phyloP scores from a whole-genome alignment of 2,888 invertebrate genomes.

The Volucella inflata region DNA sequence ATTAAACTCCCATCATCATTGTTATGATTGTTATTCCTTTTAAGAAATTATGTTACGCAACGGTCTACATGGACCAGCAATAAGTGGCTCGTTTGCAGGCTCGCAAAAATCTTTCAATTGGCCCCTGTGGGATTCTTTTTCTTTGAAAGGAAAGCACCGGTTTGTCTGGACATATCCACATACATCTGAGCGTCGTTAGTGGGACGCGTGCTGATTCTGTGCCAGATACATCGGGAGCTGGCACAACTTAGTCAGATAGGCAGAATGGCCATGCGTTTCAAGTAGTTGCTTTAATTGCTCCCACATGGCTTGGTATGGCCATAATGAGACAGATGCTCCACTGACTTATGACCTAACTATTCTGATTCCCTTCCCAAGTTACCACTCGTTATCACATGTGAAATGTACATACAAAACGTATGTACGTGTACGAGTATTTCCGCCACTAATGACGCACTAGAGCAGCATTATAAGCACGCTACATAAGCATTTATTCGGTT shows the following conservation, averaged over 20 bases:
- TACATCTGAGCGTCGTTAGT: conserved; percentile 43
- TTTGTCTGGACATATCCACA: conserved; percentile 3
- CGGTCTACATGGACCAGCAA: conserved; percentile 19
- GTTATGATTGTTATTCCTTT: conserved; percentile 30
- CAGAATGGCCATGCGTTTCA: conserved; percentile 30
- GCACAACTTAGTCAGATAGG: neutral
- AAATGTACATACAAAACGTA: conserved; percentile 20
- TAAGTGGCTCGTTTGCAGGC: conserved; percentile 12
- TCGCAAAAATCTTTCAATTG: conserved; percentile 52
- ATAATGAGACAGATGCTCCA: conserved; percentile 52
- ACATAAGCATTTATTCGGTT: conserved; percentile 35
- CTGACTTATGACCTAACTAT: conserved; percentile 49
- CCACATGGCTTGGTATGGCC: conserved; percentile 45
- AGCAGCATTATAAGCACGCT: conserved; percentile 57
- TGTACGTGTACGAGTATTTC: neutral
- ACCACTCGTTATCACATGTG: conserved; percentile 33
- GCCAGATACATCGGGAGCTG: conserved; percentile 21
- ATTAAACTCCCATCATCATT: conserved; percentile 36
- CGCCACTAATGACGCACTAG: conserved; percentile 40
- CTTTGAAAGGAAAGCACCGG: conserved; percentile 42
- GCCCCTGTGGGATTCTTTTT: conserved; percentile 54
- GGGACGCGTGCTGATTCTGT: conserved; percentile 58
- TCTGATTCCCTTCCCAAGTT: conserved; percentile 50
- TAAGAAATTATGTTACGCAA: conserved; percentile 58
- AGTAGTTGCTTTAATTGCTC: conserved; percentile 57